A percentile compares a stretch with the other conserved stretches of the same genome.
Evolutionary conservation across 1,140 invertebrate species (phyloP).

Genomic region (Megalopta genalis): DNA sequence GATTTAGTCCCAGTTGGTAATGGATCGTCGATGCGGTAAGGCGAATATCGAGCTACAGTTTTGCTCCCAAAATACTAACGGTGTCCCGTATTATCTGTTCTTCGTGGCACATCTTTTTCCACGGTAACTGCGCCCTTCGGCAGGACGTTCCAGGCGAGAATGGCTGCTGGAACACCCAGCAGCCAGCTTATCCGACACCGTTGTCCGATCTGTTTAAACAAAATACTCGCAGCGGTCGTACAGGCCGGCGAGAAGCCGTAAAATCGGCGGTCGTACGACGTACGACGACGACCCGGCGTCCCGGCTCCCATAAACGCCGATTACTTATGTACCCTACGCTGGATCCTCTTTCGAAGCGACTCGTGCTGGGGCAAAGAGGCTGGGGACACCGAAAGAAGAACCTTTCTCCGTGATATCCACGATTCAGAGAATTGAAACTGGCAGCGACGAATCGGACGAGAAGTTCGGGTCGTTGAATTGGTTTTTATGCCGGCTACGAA

Average conservation of each 20-base stretch:
- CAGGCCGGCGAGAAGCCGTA: slow-evolving; percentile 39
- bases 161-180: slow-evolving; percentile 43
- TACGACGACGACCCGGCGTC: slow-evolving; percentile 33
- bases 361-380: too few species aligned
- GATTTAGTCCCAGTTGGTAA: background rate
- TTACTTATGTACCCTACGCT: slow-evolving; percentile 57
- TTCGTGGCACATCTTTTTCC: background rate
- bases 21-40: background rate
- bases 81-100: slow-evolving; percentile 14
- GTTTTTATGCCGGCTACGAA: too few species aligned
- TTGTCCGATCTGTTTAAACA: slow-evolving; percentile 58
- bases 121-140: slow-evolving; percentile 28
- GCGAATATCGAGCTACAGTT: background rate
- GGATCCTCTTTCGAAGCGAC: slow-evolving; percentile 9
- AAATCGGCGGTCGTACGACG: slow-evolving; percentile 49
- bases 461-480: too few species aligned
- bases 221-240: slow-evolving; percentile 45
- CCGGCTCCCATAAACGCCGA: slow-evolving; percentile 54
- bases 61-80: background rate
- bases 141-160: slow-evolving; percentile 16
- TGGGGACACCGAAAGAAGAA: too few species aligned
- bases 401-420: too few species aligned
- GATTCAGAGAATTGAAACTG: too few species aligned
- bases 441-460: too few species aligned
- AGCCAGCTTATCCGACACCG: slow-evolving; percentile 47